phyloP scores from a whole-genome alignment of 2,113 vertebrate genomes.

The Salvelinus fontinalis region DNA sequence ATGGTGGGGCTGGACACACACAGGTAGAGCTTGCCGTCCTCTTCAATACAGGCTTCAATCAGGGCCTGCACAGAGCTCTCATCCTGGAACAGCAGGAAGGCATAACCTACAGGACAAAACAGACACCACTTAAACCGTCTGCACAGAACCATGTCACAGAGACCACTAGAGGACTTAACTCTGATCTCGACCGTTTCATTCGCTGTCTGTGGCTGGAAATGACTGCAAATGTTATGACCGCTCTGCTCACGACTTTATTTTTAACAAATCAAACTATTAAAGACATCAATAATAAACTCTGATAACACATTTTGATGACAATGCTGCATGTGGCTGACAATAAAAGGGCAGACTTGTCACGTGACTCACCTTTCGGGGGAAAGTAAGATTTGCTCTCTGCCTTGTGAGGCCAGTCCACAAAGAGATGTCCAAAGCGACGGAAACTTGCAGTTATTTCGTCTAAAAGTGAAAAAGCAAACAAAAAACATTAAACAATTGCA shows the following conservation, averaged over 20 bases:
- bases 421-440: conserved; percentile 87
- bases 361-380: conserved; percentile 85
- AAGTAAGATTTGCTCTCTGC: conserved; percentile 93
- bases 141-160: background rate
- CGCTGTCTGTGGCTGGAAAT: too few relatives aligned
- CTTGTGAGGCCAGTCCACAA: conserved; percentile 92
- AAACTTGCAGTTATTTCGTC: conserved; percentile 92
- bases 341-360: background rate
- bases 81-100: conserved; percentile 98
- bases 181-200: too few relatives aligned
- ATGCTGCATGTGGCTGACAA: too few relatives aligned
- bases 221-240: too few relatives aligned
- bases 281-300: too few relatives aligned
- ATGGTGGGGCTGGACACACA: conserved; percentile 99
- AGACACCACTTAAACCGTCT: background rate
- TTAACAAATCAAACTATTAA: too few relatives aligned
- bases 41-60: conserved; percentile 97
- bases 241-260: too few relatives aligned
- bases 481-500: background rate
- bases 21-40: conserved; percentile 96
- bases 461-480: conserved; percentile 35
- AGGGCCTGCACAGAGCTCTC: conserved; percentile 98
- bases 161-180: background rate
- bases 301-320: too few relatives aligned
- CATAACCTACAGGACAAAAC: conserved; percentile 82